Base-by-base conservation (phyloP, 1,140 invertebrate species). In the Polypedilum pembai region DNA sequence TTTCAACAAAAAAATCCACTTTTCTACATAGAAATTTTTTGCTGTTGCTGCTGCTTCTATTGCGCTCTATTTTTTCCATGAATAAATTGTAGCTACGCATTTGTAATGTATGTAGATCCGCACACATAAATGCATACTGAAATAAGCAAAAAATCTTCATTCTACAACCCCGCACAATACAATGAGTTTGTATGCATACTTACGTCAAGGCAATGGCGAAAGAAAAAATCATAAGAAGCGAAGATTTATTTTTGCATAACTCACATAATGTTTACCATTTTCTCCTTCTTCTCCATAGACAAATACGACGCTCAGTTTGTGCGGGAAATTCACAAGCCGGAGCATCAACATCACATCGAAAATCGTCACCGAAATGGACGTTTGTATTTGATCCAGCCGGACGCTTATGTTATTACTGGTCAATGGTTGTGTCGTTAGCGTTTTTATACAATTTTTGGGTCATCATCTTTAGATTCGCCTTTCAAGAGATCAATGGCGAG, bases 371-470 rank as follows among this genome's bases (percentile, higher is more conserved):
- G 75, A 90, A 92, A 78, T 94, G 93, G 91, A 94, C 93, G 40
- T 95, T 96, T 83, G 94, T 95, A 66, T 95, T 95, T 82, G 94
- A 96, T 85, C 92, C 92, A 15, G 93, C 94, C 74, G 94, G 94
- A 76, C 87, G 94, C 41, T 87, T 96, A 24, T 96, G 93, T 84
- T 96, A 96, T 84, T 96, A 96, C 80, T 96, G 94, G 94, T 95
- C 94, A 76, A 94, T 96, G 90, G 93, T 98, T 56, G 96, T 98
- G 45, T 98, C 95, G 74, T 87, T 98, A 77, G 96, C 96, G 78
- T 98, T 98, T 85, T 89, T 98, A 75, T 99, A 99, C 86, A 99
- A 99, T 85, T 97, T 98, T 80, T 98, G 95, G 96, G 95, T 98
- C 80, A 95, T 98, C 84, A 96, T 98, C 79, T 98, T 98, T 87